Base-by-base conservation (phyloP, 30 jellyfish, hydroid and myxozoan species). In the Turritopsis rubra region DNA sequence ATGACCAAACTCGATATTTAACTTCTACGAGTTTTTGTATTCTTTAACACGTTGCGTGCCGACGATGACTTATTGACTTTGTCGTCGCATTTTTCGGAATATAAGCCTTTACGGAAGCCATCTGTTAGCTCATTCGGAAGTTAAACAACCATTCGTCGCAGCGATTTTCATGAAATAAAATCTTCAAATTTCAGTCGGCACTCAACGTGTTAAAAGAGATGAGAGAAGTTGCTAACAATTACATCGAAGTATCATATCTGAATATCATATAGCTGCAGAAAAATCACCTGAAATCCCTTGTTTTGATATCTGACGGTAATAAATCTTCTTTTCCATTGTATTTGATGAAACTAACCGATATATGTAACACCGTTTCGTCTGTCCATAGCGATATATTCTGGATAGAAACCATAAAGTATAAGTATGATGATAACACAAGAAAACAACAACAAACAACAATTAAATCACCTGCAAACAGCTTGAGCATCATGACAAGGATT, bases 401-500 rank as follows among this genome's bases (percentile, higher is more conserved):
- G 0, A 1, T 16, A 79, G 28, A 0, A 79, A 29, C 28, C 31
- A n/a, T 30, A 72, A 18, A 19, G 24, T 29, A 72, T 18, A 72
- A 72, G 30, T 25, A 19, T 41, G 13, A 41, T 41, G 5, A 41
- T 5, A 41, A 13, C 5, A 13, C 60, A 41, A 3, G 9, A 41
- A 13, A 41, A 41, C 60, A 13, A 3, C 9, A 41, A 41, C 13
- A 41, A 3, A 3, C 5, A 41, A 68, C 28, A 68, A 68, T 1
- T 0, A 26, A 31, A 84, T 1, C 75, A 91, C 97, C 97, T 87
- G 87, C 97, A 91, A 30, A 91, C 95, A 8, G 97, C 97, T 77
- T 91, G 97, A 3, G 97, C 97, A 79, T 91, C 97, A 82, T 91
- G 95, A 68, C 97, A 91, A 65, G 97, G 97, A 82, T 91, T 91